These are phyloP conservation scores for Ceryle rudis DNA, from an alignment of 2,797 vertebrate species.

Conservation along the genomic window DNA sequence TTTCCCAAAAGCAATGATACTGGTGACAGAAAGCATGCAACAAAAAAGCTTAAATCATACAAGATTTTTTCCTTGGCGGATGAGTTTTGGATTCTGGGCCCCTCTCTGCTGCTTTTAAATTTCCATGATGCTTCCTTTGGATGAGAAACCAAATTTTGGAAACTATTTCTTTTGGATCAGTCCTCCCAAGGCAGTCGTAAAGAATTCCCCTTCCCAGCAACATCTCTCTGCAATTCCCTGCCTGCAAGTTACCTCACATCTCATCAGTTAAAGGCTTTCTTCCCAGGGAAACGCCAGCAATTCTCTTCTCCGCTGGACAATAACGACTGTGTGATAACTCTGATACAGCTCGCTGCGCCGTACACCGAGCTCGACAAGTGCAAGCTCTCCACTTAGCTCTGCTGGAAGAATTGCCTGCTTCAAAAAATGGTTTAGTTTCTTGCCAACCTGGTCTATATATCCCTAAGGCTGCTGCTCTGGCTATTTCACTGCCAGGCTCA, in stretches of 20 bases:
- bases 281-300: conserved; percentile 6
- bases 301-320: background rate
- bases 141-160: conserved; percentile 59
- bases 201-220: conserved; percentile 67
- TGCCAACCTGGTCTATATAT: conserved; percentile 52
- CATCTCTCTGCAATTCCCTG: conserved; percentile 24
- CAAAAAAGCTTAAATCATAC: conserved; percentile 22
- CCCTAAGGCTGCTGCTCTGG: conserved; percentile 46
- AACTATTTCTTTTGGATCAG: conserved; percentile 70
- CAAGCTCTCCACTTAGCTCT: background rate
- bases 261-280: conserved; percentile 15
- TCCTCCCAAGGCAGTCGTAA: conserved; percentile 54
- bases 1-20: background rate
- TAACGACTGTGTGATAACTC: background rate
- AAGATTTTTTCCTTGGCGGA: conserved; percentile 28
- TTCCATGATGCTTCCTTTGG: conserved; percentile 72
- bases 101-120: conserved; percentile 48
- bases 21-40: conserved; percentile 21
- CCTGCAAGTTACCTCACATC: conserved; percentile 58
- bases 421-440: background rate
- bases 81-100: conserved; percentile 35
- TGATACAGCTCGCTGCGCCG: background rate
- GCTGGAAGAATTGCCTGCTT: background rate
- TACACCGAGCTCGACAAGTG: background rate
- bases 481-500: conserved; percentile 56